Conservation (phyloP, 2,797 vertebrate species). For the Bradypodion pumilum region DNA sequence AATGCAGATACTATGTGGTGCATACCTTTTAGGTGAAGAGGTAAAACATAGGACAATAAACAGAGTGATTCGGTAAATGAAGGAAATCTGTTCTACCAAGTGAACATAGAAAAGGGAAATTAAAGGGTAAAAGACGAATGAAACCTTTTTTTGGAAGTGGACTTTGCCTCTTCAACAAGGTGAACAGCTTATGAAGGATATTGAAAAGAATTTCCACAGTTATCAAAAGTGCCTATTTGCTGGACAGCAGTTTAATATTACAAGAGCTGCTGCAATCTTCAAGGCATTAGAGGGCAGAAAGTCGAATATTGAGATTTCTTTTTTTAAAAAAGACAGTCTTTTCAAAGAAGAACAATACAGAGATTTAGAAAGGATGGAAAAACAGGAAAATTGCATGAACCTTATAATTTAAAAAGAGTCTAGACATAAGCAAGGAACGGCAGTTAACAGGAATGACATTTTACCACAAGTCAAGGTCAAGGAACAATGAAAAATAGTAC, state of each 20-base stretch:
- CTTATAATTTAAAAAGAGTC: neutral
- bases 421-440: neutral
- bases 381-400: neutral
- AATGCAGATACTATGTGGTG: neutral
- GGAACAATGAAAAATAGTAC: neutral
- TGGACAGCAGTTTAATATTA: neutral
- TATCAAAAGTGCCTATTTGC: neutral
- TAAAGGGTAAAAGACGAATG: neutral
- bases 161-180: neutral
- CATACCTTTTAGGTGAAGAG: neutral
- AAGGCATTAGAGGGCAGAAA: neutral
- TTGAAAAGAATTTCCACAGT: neutral
- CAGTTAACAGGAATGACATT: neutral
- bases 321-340: neutral
- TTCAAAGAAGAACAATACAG: neutral
- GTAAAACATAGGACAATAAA: neutral
- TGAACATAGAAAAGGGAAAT: neutral
- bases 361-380: neutral
- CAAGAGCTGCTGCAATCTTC: neutral
- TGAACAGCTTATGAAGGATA: neutral
- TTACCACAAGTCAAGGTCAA: slow-evolving; percentile 15
- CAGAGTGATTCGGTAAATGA: neutral
- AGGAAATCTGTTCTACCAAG: neutral
- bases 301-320: neutral
- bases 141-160: neutral